Base-by-base conservation (phyloP, 2,113 vertebrate genomes). In the Rana temporaria region DNA sequence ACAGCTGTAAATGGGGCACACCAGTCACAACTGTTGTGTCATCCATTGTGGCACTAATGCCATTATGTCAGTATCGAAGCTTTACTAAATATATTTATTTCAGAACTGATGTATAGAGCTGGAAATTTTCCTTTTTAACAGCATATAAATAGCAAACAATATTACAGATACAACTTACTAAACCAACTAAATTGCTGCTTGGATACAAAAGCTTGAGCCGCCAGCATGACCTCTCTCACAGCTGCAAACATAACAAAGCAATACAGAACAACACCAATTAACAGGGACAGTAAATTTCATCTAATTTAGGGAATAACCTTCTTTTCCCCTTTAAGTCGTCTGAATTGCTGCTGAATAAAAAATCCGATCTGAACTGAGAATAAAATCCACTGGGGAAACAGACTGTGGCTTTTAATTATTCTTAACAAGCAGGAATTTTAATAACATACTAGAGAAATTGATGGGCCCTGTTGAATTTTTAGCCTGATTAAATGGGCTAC, bases 401-500 rank as follows among this genome's bases (percentile, higher is more conserved):
- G 80, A 82, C 80, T 82, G 71, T 82, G 80, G 80, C 80, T 82
- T 82, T 82, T 82, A 82, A 82, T 82, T 82, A 82, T 82, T 82
- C 80, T 82, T 82, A 82, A 82, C 80, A 75, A 82, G 80, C 80
- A 82, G 80, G 63, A 82, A 82, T 82, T 82, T 82, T 82, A 82
- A 82, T 82, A 82, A 82, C 80, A 75, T 82, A 82, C 70, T 82
- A 75, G 80, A 75, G 80, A 82, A 82, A 82, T 82, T 82, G 80
- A 82, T 82, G 80, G 80, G 80, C 80, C 80, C 80, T 82, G 80
- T 82, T 82, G 80, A 82, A 82, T 82, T 82, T 82, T 82, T 82
- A 65, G 71, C 63, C 71, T 82, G 80, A 82, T 82, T 82, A 82
- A 82, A 82, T 82, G 80, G 80, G 80, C 80, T 82, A 82, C 80